Conservation (phyloP, 2,888 invertebrate species). For the Xanthorhoe designata region DNA sequence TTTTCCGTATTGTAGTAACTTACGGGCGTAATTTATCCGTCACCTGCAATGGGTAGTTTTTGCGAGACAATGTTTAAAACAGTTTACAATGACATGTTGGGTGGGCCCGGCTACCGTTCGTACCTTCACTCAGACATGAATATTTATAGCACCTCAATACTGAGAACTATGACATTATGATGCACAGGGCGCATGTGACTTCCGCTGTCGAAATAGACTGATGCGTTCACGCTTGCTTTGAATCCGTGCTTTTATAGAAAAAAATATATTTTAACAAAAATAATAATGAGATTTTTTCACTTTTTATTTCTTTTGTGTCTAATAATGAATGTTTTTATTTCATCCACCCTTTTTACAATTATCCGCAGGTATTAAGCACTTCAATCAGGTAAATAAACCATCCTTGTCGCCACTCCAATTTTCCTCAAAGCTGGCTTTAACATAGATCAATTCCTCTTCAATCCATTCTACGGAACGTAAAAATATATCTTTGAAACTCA, state of each 20-base stretch:
- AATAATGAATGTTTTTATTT: background rate
- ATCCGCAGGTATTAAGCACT: background rate
- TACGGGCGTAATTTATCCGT: slow-evolving; percentile 56
- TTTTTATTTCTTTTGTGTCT: background rate
- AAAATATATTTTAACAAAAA: background rate
- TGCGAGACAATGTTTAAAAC: slow-evolving; percentile 63
- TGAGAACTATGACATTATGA: slow-evolving; percentile 73
- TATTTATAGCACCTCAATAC: slow-evolving; percentile 73
- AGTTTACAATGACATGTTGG: slow-evolving; percentile 63
- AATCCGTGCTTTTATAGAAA: slow-evolving; percentile 17
- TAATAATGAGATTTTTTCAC: background rate
- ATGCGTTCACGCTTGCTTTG: slow-evolving; percentile 47
- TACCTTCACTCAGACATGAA: slow-evolving; percentile 52
- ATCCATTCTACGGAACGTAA: slow-evolving; percentile 47
- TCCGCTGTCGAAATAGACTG: slow-evolving; percentile 75
- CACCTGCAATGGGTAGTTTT: slow-evolving; percentile 61
- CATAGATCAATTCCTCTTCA: slow-evolving; percentile 37
- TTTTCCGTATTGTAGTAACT: slow-evolving; percentile 37
- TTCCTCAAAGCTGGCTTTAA: slow-evolving; percentile 21
- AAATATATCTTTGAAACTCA: slow-evolving; percentile 46
- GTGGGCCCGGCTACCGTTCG: slow-evolving; percentile 55
- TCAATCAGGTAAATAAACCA: slow-evolving; percentile 14
- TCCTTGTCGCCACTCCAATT: slow-evolving; percentile 20
- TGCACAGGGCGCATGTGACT: slow-evolving; percentile 70
- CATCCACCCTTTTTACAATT: background rate